phyloP scores from a whole-genome alignment of 2,888 invertebrate species.

The Ornithoptera alexandrae region DNA sequence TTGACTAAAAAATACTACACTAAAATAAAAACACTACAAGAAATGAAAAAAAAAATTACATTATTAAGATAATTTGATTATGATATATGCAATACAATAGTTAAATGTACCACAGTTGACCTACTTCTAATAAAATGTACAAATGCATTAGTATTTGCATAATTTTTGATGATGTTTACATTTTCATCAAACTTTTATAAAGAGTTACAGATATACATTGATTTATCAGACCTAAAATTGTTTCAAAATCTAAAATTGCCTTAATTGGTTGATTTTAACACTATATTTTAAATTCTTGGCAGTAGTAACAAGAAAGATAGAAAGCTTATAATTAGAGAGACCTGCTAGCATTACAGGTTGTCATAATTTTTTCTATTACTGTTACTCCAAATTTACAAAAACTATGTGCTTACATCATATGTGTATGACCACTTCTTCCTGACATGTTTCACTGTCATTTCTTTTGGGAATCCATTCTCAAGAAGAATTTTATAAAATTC shows the following conservation, averaged over 20 bases:
- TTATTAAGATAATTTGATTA: background rate
- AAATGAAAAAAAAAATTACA: background rate
- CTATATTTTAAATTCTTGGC: too few species aligned
- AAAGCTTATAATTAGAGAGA: too few species aligned
- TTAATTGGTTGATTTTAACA: background rate
- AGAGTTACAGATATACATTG: background rate
- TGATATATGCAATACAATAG: background rate
- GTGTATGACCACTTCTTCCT: constrained; percentile 74
- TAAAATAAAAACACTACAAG: background rate
- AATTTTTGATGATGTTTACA: too few species aligned
- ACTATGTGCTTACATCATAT: constrained; percentile 64
- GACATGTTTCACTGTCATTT: constrained; percentile 67
- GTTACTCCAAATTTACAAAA: background rate
- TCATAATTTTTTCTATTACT: background rate
- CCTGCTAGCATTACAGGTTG: too few species aligned
- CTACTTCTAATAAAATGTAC: background rate
- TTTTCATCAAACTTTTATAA: too few species aligned
- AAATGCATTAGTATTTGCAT: too few species aligned
- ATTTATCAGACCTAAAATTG: background rate
- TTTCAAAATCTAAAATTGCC: background rate
- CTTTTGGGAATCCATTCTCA: constrained; percentile 67
- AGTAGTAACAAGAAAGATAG: too few species aligned
- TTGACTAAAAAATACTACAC: background rate
- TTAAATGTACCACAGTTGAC: background rate
- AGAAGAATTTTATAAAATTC: constrained; percentile 65